A percentile compares a stretch with the other conserved stretches of the same genome.
Evolutionary conservation across 2,888 invertebrate genomes (phyloP).

Genomic region (Ferdinandea cuprea): DNA sequence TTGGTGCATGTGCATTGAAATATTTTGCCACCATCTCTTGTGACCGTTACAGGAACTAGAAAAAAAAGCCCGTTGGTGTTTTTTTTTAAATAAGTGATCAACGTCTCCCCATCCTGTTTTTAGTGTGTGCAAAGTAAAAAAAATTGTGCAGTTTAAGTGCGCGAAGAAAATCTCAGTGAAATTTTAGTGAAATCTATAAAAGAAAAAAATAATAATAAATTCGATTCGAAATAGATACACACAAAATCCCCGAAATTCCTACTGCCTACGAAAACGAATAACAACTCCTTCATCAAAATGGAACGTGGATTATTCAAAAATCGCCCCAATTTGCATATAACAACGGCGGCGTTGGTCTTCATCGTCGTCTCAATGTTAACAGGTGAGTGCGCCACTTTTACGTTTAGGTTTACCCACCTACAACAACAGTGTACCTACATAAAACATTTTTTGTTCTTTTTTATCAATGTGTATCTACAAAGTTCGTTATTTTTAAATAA

Average conservation of each 20-base stretch:
- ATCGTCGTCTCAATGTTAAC: constrained; percentile 66
- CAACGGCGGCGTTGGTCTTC: constrained; percentile 59
- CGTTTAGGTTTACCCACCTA: not conserved
- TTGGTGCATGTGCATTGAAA: not conserved
- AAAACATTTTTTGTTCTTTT: not conserved
- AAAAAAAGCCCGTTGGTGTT: constrained; percentile 16
- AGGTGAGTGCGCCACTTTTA: constrained; percentile 65
- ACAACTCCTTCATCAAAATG: constrained; percentile 59
- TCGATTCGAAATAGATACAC: constrained; percentile 36
- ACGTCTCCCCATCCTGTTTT: constrained; percentile 2
- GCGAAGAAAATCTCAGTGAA: constrained; percentile 19
- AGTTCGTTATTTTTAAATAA: constrained; percentile 59
- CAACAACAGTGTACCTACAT: not conserved
- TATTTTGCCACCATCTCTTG: constrained; percentile 4
- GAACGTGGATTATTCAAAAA: constrained; percentile 72
- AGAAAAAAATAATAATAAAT: constrained; percentile 13
- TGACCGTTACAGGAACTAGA: constrained; percentile 51
- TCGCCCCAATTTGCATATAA: constrained; percentile 62
- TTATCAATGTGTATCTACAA: constrained; percentile 49
- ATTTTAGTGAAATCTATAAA: not conserved
- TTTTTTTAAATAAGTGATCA: constrained; percentile 5
- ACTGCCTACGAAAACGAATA: constrained; percentile 32
- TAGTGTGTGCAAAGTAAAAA: constrained; percentile 10
- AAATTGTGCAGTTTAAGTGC: constrained; percentile 1
- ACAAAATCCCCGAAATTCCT: constrained; percentile 15